A percentile compares a stretch with the other conserved stretches of the same genome.
phyloP scores from a whole-genome alignment of 1,140 invertebrate genomes.

The Trichogramma pretiosum region DNA sequence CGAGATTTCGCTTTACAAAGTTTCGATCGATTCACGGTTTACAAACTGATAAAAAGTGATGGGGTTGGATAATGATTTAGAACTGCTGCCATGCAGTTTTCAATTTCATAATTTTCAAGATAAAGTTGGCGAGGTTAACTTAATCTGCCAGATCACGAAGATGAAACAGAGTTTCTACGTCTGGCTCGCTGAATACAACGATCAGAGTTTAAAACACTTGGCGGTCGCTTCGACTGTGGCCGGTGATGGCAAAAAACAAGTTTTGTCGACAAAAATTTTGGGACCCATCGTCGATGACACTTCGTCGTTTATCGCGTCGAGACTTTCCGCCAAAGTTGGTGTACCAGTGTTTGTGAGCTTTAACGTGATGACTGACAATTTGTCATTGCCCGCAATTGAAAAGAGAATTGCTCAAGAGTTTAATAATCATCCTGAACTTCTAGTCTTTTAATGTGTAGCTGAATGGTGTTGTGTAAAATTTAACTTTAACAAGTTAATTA shows the following conservation, averaged over 20 bases:
- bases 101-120: slow-evolving; percentile 32
- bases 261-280: slow-evolving; percentile 38
- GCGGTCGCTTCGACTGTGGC: slow-evolving; percentile 31
- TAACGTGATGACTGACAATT: slow-evolving; percentile 31
- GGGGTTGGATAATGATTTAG: neutral
- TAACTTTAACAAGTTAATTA: too few relatives aligned
- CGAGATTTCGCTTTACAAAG: too few relatives aligned
- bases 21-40: too few relatives aligned
- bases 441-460: slow-evolving; percentile 18
- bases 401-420: slow-evolving; percentile 36
- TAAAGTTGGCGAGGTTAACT: slow-evolving; percentile 29
- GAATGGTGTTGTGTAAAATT: too few relatives aligned
- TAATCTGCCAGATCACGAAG: slow-evolving; percentile 36
- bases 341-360: slow-evolving; percentile 42
- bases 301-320: slow-evolving; percentile 34
- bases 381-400: slow-evolving; percentile 31
- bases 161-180: slow-evolving; percentile 39
- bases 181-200: slow-evolving; percentile 32
- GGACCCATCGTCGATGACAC: slow-evolving; percentile 28
- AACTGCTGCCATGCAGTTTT: slow-evolving; percentile 28
- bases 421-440: slow-evolving; percentile 22
- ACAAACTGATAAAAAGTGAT: too few relatives aligned
- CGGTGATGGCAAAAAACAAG: slow-evolving; percentile 26
- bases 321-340: slow-evolving; percentile 34
- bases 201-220: slow-evolving; percentile 34